Evolutionary conservation across 2,888 invertebrate genomes (phyloP), one percentile per base, ranked within the genome.

Genomic region (Eilema sororculum): DNA sequence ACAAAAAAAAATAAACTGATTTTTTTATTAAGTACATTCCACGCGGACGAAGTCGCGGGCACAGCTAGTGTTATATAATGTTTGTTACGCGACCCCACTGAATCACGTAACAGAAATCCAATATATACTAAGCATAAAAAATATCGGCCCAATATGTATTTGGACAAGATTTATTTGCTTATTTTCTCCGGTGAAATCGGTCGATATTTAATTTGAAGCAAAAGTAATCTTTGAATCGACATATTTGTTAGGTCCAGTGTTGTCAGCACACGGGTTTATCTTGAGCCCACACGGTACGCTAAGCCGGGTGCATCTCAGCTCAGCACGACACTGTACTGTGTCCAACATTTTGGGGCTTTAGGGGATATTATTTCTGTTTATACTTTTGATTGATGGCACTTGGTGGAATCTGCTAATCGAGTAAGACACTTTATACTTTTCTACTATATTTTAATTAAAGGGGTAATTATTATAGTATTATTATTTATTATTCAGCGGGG

Each of bases 251-350:
- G 76, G 74, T 71, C 71, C 63, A 69, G 67, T 75, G 74, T 72
- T 81, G 82, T 81, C 79, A 80, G 77, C 67, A 77, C 56, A 67
- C 57, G 76, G 82, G 77, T 75, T 87, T 86, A 86, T 87, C 85
- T 81, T 69, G 71, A 68, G 74, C 77, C 73, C 83, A 78, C 82
- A 83, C 79, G 75, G 79, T 65, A 63, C 72, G 33, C 65, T 87
- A 89, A 89, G 85, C 89, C 83, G 77, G 73, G 81, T 83, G 86
- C 88, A 84, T 82, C 84, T 66, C 60, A 64, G 71, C 72, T 78
- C 77, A 83, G 85, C 89, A 89, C 87, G 88, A 65, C 67, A 69
- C 28, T 33, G 28, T 77, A 71, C n/a, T 60, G 75, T 72, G 69
- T 41, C 83, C 77, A 84, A 25, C 24, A 2, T 65, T 77, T 76